Evolutionary conservation across 2,797 vertebrate genomes (phyloP).

Genomic region (Scolopax rusticola): DNA sequence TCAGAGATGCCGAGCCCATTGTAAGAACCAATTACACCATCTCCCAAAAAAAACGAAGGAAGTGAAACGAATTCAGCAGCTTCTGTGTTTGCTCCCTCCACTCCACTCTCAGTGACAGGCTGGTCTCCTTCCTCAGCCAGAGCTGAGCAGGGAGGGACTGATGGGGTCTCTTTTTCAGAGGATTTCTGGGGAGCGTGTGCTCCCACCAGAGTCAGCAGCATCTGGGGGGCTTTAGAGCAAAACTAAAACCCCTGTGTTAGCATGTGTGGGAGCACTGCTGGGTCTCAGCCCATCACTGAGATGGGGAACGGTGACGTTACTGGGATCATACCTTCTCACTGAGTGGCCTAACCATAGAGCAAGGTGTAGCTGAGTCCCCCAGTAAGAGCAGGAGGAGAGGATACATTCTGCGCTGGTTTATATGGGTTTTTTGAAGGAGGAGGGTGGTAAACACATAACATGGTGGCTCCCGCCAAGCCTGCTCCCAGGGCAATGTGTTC

Average conservation of each 20-base stretch:
- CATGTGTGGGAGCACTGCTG: background rate
- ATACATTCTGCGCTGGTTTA: background rate
- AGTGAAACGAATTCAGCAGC: background rate
- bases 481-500: slow-evolving; percentile 64
- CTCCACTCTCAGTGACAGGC: background rate
- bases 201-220: background rate
- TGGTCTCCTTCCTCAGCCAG: background rate
- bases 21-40: background rate
- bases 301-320: accelerated
- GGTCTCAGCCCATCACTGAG: background rate
- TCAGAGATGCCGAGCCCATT: background rate
- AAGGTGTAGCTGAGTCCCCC: background rate
- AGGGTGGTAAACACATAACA: slow-evolving; percentile 9
- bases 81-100: background rate
- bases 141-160: background rate
- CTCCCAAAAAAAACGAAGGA: background rate
- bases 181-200: background rate
- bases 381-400: background rate
- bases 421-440: background rate
- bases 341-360: accelerated
- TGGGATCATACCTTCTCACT: accelerated
- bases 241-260: background rate
- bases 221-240: background rate
- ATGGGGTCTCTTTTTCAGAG: background rate
- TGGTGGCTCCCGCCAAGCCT: slow-evolving; percentile 42